A percentile compares a stretch with the other conserved stretches of the same genome.
phyloP scores from a whole-genome alignment of 2,113 vertebrate genomes.

The Sinosuthora webbiana region DNA sequence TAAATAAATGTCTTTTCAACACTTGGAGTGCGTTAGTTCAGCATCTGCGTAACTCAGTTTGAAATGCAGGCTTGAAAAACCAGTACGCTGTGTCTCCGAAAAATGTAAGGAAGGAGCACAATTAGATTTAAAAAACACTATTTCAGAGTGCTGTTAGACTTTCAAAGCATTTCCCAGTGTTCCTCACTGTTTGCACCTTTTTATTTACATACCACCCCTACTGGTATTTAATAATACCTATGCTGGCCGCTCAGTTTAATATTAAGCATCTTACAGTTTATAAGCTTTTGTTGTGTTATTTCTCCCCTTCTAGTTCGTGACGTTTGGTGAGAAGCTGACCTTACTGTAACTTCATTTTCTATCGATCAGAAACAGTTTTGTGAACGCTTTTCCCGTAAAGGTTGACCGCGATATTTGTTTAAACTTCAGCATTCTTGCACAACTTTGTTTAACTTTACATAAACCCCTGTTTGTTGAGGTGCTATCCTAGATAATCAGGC shows the following conservation, averaged over 20 bases:
- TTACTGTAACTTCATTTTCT: neutral
- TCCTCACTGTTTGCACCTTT: neutral
- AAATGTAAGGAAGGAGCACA: neutral
- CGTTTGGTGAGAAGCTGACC: neutral
- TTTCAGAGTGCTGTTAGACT: neutral
- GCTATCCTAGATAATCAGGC: neutral
- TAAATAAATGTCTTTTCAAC: neutral
- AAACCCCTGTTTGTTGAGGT: neutral
- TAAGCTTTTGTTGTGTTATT: neutral
- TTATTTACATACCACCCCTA: fast-evolving
- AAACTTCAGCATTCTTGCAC: conserved; percentile 21
- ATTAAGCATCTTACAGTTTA: fast-evolving
- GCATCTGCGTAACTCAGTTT: fast-evolving
- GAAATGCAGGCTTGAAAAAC: neutral
- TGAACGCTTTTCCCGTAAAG: conserved; percentile 19
- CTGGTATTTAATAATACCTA: fast-evolving
- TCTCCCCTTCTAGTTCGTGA: neutral
- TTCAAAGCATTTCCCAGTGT: fast-evolving
- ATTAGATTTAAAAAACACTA: fast-evolving
- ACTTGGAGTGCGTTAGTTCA: fast-evolving
- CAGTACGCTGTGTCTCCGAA: fast-evolving
- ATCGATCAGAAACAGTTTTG: neutral
- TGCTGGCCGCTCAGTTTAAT: neutral
- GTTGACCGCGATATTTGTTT: conserved; percentile 21
- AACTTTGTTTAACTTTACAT: conserved; percentile 30